Conservation (phyloP, 1,140 invertebrate genomes). For the Epicauta chinensis region DNA sequence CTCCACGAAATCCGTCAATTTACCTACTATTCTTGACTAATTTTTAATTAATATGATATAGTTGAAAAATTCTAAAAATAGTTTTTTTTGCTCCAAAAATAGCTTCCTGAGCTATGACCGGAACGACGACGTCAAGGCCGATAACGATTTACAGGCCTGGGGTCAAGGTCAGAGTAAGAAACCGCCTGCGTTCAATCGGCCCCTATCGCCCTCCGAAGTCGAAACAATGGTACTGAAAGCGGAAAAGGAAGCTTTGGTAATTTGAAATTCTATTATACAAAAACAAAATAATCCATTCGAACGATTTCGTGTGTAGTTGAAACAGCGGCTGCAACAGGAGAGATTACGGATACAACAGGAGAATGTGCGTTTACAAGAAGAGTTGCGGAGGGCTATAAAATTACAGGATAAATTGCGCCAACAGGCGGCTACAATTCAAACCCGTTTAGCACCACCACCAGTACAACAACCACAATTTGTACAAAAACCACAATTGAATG, state of each 20-base stretch:
- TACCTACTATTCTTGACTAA: too few relatives aligned
- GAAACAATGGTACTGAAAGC: conserved; percentile 41
- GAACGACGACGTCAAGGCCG: background rate
- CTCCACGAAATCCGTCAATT: too few relatives aligned
- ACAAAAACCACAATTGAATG: conserved; percentile 3
- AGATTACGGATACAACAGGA: conserved; percentile 36
- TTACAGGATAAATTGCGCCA: conserved; percentile 40
- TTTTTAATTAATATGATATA: too few relatives aligned
- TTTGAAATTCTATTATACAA: too few relatives aligned
- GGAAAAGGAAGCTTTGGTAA: conserved; percentile 53
- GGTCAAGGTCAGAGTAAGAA: conserved; percentile 43
- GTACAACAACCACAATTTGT: conserved; percentile 13
- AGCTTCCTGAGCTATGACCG: too few relatives aligned
- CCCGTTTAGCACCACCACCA: conserved; percentile 2
- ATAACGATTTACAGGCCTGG: conserved; percentile 38
- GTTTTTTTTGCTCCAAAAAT: too few relatives aligned
- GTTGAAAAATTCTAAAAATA: too few relatives aligned
- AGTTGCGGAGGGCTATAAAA: conserved; percentile 37
- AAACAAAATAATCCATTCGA: background rate
- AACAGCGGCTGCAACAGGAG: conserved; percentile 39
- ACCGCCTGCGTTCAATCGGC: conserved; percentile 19
- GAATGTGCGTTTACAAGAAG: conserved; percentile 38
- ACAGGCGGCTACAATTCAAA: conserved; percentile 24
- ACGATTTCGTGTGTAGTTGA: conserved; percentile 33
- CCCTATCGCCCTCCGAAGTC: conserved; percentile 34